These are phyloP conservation scores for Casuarius casuarius DNA, from an alignment of 2,113 vertebrate genomes.

Conservation along the genomic window DNA sequence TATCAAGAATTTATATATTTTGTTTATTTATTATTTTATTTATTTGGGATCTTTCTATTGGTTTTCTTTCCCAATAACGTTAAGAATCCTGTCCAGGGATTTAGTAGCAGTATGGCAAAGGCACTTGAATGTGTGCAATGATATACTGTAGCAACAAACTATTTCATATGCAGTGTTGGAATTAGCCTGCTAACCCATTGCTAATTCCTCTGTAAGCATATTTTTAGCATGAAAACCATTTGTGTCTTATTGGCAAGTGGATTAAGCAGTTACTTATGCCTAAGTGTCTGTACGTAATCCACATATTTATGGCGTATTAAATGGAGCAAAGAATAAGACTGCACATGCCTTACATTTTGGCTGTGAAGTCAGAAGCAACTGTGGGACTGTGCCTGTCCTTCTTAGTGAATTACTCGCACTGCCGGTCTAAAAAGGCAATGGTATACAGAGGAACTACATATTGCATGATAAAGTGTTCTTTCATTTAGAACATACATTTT, in stretches of 20 bases:
- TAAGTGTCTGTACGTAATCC: slow-evolving; percentile 38
- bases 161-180: slow-evolving; percentile 1
- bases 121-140: slow-evolving; percentile 33
- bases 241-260: slow-evolving; percentile 59
- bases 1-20: not conserved
- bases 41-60: not conserved
- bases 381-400: slow-evolving; percentile 30
- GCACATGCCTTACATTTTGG: slow-evolving; percentile 56
- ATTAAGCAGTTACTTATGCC: slow-evolving; percentile 34
- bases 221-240: slow-evolving; percentile 75
- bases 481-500: not conserved
- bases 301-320: slow-evolving; percentile 60
- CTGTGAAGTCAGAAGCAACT: not conserved
- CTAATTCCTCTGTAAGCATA: slow-evolving; percentile 64
- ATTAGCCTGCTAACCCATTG: slow-evolving; percentile 35
- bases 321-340: slow-evolving; percentile 34
- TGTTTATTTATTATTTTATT: not conserved
- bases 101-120: slow-evolving; percentile 57
- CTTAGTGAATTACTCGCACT: not conserved
- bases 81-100: slow-evolving; percentile 53
- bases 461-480: not conserved
- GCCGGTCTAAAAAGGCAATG: not conserved
- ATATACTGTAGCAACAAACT: slow-evolving; percentile 24
- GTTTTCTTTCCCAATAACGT: slow-evolving; percentile 33
- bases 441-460: not conserved